Percentiles rank a stretch among this genome's conserved stretches.
These are phyloP conservation scores for Digitonthophagus gazella DNA, from an alignment of 2,888 invertebrate species.

Conservation along the genomic window DNA sequence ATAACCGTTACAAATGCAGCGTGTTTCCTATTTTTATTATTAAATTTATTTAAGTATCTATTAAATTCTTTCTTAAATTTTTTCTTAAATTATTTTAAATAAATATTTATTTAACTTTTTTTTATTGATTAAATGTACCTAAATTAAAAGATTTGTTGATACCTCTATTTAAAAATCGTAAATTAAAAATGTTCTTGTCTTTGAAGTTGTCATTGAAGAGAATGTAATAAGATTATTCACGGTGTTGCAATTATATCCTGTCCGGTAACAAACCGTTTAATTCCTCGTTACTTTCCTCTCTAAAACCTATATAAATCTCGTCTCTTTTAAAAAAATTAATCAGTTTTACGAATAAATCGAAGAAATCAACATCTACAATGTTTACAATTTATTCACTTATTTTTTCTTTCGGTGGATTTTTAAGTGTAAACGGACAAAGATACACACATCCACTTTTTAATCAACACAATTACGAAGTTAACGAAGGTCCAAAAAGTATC, in stretches of 20 bases:
- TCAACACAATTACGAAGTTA: slow-evolving; percentile 2
- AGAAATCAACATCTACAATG: not conserved
- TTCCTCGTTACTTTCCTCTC: not conserved
- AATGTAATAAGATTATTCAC: not conserved
- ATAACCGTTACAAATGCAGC: too few relatives aligned
- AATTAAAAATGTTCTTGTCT: too few relatives aligned
- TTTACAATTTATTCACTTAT: not conserved
- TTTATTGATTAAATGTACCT: too few relatives aligned
- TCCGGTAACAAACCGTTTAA: not conserved
- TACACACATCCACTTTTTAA: not conserved
- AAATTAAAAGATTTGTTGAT: too few relatives aligned
- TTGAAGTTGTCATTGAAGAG: not conserved
- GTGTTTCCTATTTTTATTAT: too few relatives aligned
- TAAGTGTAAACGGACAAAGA: slow-evolving; percentile 3
- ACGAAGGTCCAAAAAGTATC: slow-evolving; percentile 1
- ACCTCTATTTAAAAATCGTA: too few relatives aligned
- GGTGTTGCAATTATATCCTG: not conserved
- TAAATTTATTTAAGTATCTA: too few relatives aligned
- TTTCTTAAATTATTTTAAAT: too few relatives aligned
- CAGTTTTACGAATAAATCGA: not conserved
- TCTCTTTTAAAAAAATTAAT: not conserved
- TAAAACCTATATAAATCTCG: not conserved
- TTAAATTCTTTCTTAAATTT: too few relatives aligned
- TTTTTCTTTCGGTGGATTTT: not conserved
- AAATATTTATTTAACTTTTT: too few relatives aligned